Evolutionary conservation across 2,113 vertebrate species (phyloP).

Genomic region (Scalopus aquaticus): DNA sequence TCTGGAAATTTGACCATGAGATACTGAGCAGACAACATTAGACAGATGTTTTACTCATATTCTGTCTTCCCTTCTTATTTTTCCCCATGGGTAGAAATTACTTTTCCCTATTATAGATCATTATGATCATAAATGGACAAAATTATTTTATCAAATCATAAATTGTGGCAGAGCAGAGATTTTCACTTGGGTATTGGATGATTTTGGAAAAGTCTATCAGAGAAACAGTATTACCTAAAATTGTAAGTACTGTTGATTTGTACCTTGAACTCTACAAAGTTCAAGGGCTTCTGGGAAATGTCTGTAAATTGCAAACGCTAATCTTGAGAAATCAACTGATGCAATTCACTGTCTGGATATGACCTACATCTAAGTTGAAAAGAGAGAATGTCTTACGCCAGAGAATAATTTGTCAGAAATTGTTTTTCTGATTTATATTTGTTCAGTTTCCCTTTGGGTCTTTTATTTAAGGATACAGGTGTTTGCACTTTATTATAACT

Average conservation of each 20-base stretch:
- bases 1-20: accelerated
- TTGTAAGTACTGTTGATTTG: not conserved
- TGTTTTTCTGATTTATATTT: not conserved
- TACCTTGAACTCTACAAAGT: not conserved
- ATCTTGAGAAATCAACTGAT: not conserved
- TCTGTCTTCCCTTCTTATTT: not conserved
- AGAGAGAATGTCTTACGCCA: not conserved
- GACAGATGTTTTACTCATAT: not conserved
- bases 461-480: not conserved
- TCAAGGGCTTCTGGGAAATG: not conserved
- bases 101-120: accelerated
- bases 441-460: not conserved
- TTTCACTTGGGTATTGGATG: not conserved
- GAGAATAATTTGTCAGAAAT: not conserved
- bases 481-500: not conserved
- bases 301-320: not conserved
- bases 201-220: not conserved
- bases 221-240: not conserved
- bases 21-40: accelerated
- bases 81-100: not conserved
- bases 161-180: not conserved
- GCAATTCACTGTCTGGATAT: accelerated
- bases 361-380: not conserved
- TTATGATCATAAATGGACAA: accelerated
- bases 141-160: not conserved